Conservation (phyloP, 2,113 vertebrate species). For the Leptosomus discolor region DNA sequence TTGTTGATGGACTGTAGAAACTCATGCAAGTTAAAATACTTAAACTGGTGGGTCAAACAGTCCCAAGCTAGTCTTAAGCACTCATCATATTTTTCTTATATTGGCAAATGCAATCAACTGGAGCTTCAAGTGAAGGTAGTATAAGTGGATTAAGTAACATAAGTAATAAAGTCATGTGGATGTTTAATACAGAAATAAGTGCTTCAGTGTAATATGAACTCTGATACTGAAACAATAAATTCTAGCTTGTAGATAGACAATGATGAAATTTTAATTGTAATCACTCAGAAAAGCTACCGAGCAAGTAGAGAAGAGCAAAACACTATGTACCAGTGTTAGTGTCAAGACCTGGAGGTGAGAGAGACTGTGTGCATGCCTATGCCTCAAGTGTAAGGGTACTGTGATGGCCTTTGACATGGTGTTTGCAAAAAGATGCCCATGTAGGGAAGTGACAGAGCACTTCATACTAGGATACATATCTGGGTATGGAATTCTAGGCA, state of each 20-base stretch:
- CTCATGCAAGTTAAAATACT: background rate
- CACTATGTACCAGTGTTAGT: background rate
- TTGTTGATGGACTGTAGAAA: background rate
- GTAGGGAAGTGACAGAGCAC: slow-evolving; percentile 81
- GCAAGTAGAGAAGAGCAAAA: background rate
- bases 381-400: slow-evolving; percentile 22
- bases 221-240: background rate
- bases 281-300: background rate
- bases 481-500: slow-evolving; percentile 78
- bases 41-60: background rate
- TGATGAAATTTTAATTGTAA: background rate
- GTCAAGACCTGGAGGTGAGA: slow-evolving; percentile 61
- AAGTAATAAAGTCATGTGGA: background rate
- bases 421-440: slow-evolving; percentile 81
- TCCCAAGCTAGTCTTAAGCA: background rate
- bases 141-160: too few relatives aligned
- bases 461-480: slow-evolving; percentile 66
- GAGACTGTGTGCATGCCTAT: slow-evolving; percentile 50
- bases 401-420: slow-evolving; percentile 64
- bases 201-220: background rate
- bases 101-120: background rate
- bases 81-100: background rate
- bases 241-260: background rate
- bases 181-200: background rate
- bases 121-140: background rate